Evolutionary conservation across 2,888 invertebrate genomes (phyloP), one percentile per base, ranked within the genome.

Genomic region (Rhamnusium bicolor): DNA sequence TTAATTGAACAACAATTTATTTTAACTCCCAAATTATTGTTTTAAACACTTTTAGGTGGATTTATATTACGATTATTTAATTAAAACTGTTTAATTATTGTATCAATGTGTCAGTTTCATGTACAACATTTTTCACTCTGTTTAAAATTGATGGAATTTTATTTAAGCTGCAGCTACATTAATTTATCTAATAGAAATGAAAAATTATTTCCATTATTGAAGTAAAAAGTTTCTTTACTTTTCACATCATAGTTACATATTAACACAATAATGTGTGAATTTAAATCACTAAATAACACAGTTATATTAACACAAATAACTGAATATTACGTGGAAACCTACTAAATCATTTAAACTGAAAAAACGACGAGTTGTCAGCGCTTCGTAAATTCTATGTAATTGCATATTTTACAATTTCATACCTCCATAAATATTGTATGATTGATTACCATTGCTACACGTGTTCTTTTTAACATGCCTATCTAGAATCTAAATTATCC

Each of bases 371-470:
- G 14, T 24, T 63, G 63, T 63, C 63, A 24, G 16, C 47, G 47
- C 27, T 63, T 49, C 63, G 49, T 63, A 47, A 63, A 63, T 63
- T 27, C n/a, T 27, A 16, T 47, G 63, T 63, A 63, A 78, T 79
- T 80, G 74, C 74, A 69, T 71, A 70, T 75, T 74, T 79, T 76
- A 79, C 78, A 78, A 77, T 77, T 79, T 71, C 68, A 76, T 79
- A 71, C 71, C 63, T 63, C 69, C 78, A 79, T 80, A 80, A 79
- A 80, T 79, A 79, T 73, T 69, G 14, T 32, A 72, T 80, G 81
- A 81, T 80, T 80, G 79, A 80, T 81, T 53, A 56, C 62, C 60
- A 40, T 47, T 8, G 72, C 61, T 72, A 74, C 80, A 79, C 77
- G 76, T 78, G 79, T 75, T 72, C 70, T 73, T 72, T 77, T 68